A percentile compares a stretch with the other conserved stretches of the same genome.
Conservation (phyloP, 2,113 vertebrate species). For the Trochalopteron elliotii region DNA sequence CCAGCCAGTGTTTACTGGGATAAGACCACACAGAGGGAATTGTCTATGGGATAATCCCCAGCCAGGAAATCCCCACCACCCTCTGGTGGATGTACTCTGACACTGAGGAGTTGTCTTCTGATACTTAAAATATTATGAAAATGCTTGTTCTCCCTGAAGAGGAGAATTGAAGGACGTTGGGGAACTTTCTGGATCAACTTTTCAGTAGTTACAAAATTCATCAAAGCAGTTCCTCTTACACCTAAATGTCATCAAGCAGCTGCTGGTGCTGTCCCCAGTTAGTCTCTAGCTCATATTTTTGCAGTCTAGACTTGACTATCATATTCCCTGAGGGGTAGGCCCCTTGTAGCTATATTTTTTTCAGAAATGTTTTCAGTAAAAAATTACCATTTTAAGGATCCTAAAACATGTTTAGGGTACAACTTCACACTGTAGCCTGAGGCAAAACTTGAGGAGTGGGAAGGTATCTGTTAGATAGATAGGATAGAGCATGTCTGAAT, state of each 20-base stretch:
- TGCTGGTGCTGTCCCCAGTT: background rate
- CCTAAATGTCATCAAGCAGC: background rate
- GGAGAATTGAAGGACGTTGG: background rate
- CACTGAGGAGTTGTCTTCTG: background rate
- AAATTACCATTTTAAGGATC: background rate
- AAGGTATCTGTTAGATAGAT: background rate
- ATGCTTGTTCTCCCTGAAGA: background rate
- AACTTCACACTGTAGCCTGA: background rate
- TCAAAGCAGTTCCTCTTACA: background rate
- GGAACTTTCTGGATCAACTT: background rate
- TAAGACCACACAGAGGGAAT: background rate
- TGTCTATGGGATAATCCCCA: background rate
- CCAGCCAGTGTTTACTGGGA: fast-evolving
- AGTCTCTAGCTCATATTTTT: background rate
- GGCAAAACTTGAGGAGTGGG: background rate
- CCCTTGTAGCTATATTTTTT: background rate
- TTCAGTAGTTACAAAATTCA: background rate
- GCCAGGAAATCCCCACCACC: background rate
- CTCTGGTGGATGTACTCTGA: background rate
- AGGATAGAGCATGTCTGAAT: background rate
- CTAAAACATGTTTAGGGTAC: background rate
- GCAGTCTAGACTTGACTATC: background rate
- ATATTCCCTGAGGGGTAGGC: fast-evolving
- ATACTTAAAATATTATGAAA: background rate
- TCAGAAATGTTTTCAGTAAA: background rate